Base-by-base conservation (phyloP, 2,888 invertebrate genomes). In the Sesia apiformis region DNA sequence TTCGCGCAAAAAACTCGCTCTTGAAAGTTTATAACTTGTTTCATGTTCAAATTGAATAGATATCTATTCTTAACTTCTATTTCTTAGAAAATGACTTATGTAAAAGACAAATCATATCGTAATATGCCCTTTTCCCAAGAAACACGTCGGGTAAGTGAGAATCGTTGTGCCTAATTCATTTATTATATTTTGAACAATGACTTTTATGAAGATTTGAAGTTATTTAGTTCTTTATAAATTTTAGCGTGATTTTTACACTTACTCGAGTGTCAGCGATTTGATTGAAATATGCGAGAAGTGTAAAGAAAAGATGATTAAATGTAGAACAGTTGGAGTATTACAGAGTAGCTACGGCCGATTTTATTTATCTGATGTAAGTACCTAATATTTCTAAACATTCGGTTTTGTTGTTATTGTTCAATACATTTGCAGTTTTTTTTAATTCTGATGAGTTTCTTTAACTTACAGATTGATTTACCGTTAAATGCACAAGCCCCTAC, bases 311-410 rank as follows among this genome's bases (percentile, higher is more conserved):
- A 55, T 69, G 42, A 55, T 71, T 2, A 78, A 69, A 61, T 78
- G 81, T 56, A 73, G 85, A 54, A 80, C 83, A 8, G 58, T 86
- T 59, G 87, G 85, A 38, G 67, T 84, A 52, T 54, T 86, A 38
- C 68, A 76, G 56, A 85, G 83, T 63, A 39, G 66, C 38, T 58
- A 75, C 60, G 86, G 85, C 0, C 61, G 70, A 46, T 82, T 77
- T 61, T 76, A 63, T 63, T 60, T 86, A 51, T 65, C 65, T 51
- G 76, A 82, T 65, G 86, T 85, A 63, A 50, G 8, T 50, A 50
- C 5, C 5, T 6, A 42, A 42, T 3, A 42, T 42, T 42, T 3
- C 5, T 42, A 42, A 42, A 6, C 42, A 5, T 42, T 42, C 7
- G 7, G 42, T 42, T 50, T 23, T 39, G 50, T 50, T 46, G 4